Evolutionary conservation across 2,888 invertebrate species (phyloP).

Genomic region (Falcaria lacertinaria): DNA sequence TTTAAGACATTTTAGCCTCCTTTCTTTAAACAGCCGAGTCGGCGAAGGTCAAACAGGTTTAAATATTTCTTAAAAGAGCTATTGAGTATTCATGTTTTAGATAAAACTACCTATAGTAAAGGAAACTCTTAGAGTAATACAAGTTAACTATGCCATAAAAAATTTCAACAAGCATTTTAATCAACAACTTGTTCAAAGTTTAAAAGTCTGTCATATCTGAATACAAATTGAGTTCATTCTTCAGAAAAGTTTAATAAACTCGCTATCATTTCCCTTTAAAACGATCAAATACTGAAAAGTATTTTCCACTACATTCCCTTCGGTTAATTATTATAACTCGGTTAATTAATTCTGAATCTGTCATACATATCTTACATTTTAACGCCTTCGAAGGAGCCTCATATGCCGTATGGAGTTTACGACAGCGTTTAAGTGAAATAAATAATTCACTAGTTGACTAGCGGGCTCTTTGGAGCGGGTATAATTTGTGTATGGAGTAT

Average conservation of each 20-base stretch:
- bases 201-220: too few relatives aligned
- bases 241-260: too few relatives aligned
- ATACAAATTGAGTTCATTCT: too few relatives aligned
- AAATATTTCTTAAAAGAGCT: not conserved
- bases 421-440: constrained; percentile 66
- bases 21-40: not conserved
- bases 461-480: constrained; percentile 36
- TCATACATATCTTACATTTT: not conserved
- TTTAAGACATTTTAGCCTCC: not conserved
- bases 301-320: not conserved
- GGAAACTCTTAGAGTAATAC: too few relatives aligned
- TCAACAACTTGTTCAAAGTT: too few relatives aligned
- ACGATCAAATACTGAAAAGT: not conserved
- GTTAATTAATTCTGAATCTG: not conserved
- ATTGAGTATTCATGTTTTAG: too few relatives aligned
- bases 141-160: too few relatives aligned
- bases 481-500: constrained; percentile 61
- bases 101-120: too few relatives aligned
- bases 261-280: too few relatives aligned
- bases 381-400: not conserved
- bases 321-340: not conserved
- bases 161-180: too few relatives aligned
- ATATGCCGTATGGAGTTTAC: constrained; percentile 39
- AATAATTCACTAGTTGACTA: constrained; percentile 58
- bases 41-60: not conserved